Percentiles rank a stretch among this genome's conserved stretches.
These are phyloP conservation scores for Caenorhabditis latens DNA, from an alignment of 1,140 invertebrate genomes.

Conservation along the genomic window DNA sequence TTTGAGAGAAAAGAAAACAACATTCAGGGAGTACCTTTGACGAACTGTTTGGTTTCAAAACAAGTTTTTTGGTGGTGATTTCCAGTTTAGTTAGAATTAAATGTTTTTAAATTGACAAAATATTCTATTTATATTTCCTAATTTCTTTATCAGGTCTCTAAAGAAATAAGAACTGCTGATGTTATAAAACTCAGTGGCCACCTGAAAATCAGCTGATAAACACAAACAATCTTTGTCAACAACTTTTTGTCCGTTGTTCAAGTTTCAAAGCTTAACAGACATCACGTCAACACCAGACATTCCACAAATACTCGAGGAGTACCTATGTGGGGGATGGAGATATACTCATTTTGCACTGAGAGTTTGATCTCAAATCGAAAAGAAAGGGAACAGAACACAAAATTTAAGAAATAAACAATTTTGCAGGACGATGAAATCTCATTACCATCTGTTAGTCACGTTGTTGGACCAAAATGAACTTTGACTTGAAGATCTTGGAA, in stretches of 20 bases:
- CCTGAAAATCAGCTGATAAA: conserved; percentile 45
- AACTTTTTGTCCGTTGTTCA: not conserved
- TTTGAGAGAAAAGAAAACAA: not conserved
- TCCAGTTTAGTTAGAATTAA: too few relatives aligned
- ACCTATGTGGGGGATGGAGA: too few relatives aligned
- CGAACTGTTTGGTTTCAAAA: too few relatives aligned
- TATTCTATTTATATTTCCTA: too few relatives aligned
- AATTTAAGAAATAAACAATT: not conserved
- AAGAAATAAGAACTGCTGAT: not conserved
- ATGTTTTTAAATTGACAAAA: too few relatives aligned
- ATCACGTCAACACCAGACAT: not conserved
- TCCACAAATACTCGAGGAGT: not conserved
- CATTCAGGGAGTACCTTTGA: too few relatives aligned
- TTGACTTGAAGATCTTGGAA: not conserved
- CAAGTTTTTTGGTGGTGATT: too few relatives aligned
- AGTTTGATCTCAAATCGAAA: not conserved
- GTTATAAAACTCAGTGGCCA: not conserved
- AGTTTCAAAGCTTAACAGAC: conserved; percentile 42
- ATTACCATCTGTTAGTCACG: not conserved
- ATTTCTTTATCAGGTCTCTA: too few relatives aligned
- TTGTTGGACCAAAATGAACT: not conserved
- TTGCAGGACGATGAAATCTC: not conserved
- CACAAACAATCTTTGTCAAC: conserved; percentile 21
- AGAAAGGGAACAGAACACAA: not conserved
- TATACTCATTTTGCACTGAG: not conserved